Percentiles rank a stretch among this genome's conserved stretches.
These are phyloP conservation scores for Brenthis daphne DNA, from an alignment of 2,888 invertebrate species.

Conservation along the genomic window DNA sequence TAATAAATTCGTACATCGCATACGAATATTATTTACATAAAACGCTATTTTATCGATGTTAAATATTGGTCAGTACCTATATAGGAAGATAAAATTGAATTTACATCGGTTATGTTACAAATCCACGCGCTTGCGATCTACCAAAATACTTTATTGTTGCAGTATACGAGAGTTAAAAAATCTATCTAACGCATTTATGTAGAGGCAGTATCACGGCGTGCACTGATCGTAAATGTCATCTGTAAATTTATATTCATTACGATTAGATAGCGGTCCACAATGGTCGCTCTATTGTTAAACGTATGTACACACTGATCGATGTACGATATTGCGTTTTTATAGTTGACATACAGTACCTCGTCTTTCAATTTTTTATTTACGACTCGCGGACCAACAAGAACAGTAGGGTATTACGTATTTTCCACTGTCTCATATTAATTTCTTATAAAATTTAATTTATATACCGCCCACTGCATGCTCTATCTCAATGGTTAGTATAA, in stretches of 20 bases:
- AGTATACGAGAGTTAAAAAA: conserved; percentile 67
- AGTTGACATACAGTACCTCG: conserved; percentile 55
- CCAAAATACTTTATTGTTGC: conserved; percentile 58
- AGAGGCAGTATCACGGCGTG: conserved; percentile 75
- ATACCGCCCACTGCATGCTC: conserved; percentile 56
- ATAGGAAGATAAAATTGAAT: conserved; percentile 60
- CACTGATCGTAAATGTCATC: conserved; percentile 80
- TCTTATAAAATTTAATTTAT: conserved; percentile 71
- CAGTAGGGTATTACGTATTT: conserved; percentile 62
- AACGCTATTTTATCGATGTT: neutral
- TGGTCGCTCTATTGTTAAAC: conserved; percentile 71
- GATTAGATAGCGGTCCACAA: conserved; percentile 79
- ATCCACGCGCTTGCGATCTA: conserved; percentile 60
- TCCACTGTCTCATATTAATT: conserved; percentile 55
- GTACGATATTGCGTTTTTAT: conserved; percentile 76
- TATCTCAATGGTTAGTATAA: conserved; percentile 48
- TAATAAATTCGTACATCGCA: conserved; percentile 11
- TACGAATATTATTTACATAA: conserved; percentile 12
- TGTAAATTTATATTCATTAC: conserved; percentile 82
- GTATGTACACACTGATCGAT: conserved; percentile 73
- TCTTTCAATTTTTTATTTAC: conserved; percentile 56
- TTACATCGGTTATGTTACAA: conserved; percentile 64
- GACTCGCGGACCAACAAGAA: conserved; percentile 53
- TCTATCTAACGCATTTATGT: conserved; percentile 58
- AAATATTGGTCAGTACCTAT: conserved; percentile 48